Evolutionary conservation across 2,888 invertebrate genomes (phyloP).

Genomic region (Lochmaea capreae): DNA sequence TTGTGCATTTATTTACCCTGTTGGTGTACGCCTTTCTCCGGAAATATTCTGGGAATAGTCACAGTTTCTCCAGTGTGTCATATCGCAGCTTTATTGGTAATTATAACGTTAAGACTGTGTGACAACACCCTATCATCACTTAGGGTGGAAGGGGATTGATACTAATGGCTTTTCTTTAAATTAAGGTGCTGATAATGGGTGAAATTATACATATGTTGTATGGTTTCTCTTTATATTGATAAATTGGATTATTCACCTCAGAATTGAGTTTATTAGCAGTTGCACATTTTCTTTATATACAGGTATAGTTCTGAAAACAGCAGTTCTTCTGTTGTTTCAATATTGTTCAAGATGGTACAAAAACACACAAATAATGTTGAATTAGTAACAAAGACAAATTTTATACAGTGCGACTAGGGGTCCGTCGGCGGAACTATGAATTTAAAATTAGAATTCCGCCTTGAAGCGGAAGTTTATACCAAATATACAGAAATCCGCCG

Average conservation of each 20-base stretch:
- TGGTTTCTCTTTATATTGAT: conserved; percentile 11
- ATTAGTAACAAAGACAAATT: no score
- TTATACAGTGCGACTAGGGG: no score
- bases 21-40: not conserved
- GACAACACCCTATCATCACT: conserved; percentile 31
- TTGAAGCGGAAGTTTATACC: no score
- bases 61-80: conserved; percentile 23
- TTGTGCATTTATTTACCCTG: not conserved
- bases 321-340: no score
- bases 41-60: conserved; percentile 20
- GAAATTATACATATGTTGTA: conserved; percentile 26
- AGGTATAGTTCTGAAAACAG: not conserved
- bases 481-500: no score
- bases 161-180: conserved; percentile 27
- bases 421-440: no score
- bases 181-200: conserved; percentile 23
- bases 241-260: conserved; percentile 21
- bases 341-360: no score
- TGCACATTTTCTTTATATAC: not conserved
- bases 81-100: conserved; percentile 41
- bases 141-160: conserved; percentile 20
- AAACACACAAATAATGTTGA: no score
- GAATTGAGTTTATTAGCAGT: conserved; percentile 6
- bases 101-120: conserved; percentile 36
- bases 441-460: no score